Percentiles rank a stretch among this genome's conserved stretches.
These are phyloP conservation scores for Pocillopora grandis DNA, from an alignment of 92 coral and sea anemone species.

Conservation along the genomic window DNA sequence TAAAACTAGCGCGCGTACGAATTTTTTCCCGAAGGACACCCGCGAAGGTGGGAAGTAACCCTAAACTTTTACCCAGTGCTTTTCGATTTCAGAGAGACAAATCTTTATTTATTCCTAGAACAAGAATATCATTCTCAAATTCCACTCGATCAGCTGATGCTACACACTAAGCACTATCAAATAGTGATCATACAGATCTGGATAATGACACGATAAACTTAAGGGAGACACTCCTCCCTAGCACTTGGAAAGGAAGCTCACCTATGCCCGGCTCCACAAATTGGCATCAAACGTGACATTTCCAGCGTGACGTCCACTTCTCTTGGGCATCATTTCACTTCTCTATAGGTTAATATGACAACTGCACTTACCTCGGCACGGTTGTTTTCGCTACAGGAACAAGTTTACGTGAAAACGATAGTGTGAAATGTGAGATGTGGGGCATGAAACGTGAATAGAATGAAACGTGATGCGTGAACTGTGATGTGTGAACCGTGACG, in stretches of 20 bases:
- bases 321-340: not conserved
- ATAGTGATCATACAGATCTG: too few species aligned
- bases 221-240: too few species aligned
- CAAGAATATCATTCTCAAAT: too few species aligned
- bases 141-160: too few species aligned
- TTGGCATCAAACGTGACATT: constrained; percentile 7
- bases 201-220: too few species aligned
- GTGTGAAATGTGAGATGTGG: not conserved
- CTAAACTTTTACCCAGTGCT: too few species aligned
- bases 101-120: too few species aligned
- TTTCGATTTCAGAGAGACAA: too few species aligned
- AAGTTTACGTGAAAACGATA: not conserved
- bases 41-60: too few species aligned
- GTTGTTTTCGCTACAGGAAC: not conserved
- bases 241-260: constrained; percentile 5
- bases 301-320: constrained; percentile 22
- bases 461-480: not conserved
- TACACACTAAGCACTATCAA: too few species aligned
- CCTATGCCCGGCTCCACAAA: constrained; percentile 16
- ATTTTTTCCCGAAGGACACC: too few species aligned
- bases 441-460: not conserved
- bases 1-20: too few species aligned
- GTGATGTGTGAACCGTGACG: not conserved
- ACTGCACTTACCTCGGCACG: constrained; percentile 21
- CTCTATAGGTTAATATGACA: not conserved